Percentiles rank a stretch among this genome's conserved stretches.
phyloP scores from a whole-genome alignment of 2,113 vertebrate species.

The Ornithorhynchus anatinus region DNA sequence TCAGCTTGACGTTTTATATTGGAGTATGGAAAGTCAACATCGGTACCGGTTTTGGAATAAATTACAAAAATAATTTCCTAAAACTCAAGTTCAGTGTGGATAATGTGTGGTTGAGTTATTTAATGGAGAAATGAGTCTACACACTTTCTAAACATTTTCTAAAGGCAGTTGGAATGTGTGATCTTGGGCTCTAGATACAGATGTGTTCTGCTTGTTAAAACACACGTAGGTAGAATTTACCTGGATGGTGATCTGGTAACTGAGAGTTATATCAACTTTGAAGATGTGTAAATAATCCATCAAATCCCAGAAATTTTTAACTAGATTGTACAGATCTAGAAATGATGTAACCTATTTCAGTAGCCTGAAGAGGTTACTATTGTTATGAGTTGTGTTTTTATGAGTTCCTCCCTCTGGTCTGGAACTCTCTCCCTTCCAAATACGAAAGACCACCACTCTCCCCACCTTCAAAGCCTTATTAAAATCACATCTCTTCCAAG shows the following conservation, averaged over 20 bases:
- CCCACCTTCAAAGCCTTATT: too few relatives aligned
- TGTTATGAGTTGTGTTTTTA: too few relatives aligned
- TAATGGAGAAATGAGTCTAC: background rate
- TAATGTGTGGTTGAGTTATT: background rate
- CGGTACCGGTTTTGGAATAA: constrained; percentile 4
- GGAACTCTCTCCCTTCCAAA: too few relatives aligned
- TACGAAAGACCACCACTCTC: too few relatives aligned
- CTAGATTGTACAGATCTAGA: too few relatives aligned
- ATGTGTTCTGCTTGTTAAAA: constrained; percentile 45
- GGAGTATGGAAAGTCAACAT: background rate
- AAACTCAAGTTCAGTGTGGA: background rate
- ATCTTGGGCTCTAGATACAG: constrained; percentile 30
- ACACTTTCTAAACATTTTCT: background rate
- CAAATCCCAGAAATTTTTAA: constrained; percentile 6
- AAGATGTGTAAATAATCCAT: constrained; percentile 19
- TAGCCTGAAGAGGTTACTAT: too few relatives aligned
- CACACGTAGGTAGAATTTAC: constrained; percentile 50
- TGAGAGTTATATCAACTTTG: constrained; percentile 31
- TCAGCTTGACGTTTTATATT: constrained; percentile 9
- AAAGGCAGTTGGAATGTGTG: constrained; percentile 27
- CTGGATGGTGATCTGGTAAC: constrained; percentile 48
- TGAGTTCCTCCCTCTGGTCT: too few relatives aligned
- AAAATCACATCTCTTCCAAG: too few relatives aligned
- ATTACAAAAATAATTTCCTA: constrained; percentile 5
- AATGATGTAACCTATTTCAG: too few relatives aligned